Base-by-base conservation (phyloP, 2,888 invertebrate genomes). In the Pandemis heparana region DNA sequence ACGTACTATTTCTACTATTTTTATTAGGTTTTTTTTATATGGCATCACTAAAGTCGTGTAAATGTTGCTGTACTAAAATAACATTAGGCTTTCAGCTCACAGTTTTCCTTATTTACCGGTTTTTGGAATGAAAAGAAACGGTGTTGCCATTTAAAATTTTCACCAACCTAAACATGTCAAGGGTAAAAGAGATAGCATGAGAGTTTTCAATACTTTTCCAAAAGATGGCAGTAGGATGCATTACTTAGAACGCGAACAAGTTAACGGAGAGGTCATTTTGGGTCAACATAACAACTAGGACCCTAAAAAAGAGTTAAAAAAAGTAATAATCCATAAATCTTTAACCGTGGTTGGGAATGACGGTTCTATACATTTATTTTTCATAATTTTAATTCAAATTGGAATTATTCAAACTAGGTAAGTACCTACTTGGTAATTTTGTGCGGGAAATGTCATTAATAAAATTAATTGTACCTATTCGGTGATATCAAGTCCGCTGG, bases 171-270 rank as follows among this genome's bases (percentile, higher is more conserved):
- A 10, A 51, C 39, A 53, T 14, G 39, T 12, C 7, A 18, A 51
- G 18, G 14, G 53, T 41, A 18, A 66, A 66, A 41, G 18, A 41
- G 53, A 53, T 6, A 16, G n/a, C 51, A 43, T 10, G 4, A 8
- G 2, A 5, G 39, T 18, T 56, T 56, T 5, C 8, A 23, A 23
- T 7, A 39, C 12, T 18, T 6, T 7, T 0, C 16, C 66, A 12
- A n/a, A 23, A 66, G 66, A 66, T 66, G 66, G 66, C 66, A 53
- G 23, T 38, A 38, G 0, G n/a, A 53, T 53, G 18, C 41, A 41
- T 18, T n/a, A 5, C n/a, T 48, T 48, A 7, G 2, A 32, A 32
- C 23, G 23, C 4, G 23, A 32, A 32, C 23, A 32, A 32, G 23
- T 32, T 32, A 2, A 2, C 23, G 23, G 23, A 32, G 23, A 32